These are phyloP conservation scores for Drosophila histrio DNA, from an alignment of 2,888 invertebrate genomes.

Conservation along the genomic window DNA sequence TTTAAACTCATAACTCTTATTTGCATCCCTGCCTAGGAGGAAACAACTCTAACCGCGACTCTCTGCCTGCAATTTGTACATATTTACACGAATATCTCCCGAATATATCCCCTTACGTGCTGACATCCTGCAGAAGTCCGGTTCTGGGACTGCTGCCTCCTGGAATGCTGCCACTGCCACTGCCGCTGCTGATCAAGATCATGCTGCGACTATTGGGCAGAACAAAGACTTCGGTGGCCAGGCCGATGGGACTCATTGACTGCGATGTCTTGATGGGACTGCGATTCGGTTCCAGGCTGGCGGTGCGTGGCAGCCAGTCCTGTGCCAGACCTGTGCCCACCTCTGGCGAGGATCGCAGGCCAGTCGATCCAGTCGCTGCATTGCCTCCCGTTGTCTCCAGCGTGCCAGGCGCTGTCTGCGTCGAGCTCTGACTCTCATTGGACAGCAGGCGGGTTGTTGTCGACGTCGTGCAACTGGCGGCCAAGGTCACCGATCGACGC, in stretches of 20 bases:
- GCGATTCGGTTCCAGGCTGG: slow-evolving; percentile 75
- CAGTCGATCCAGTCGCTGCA: not conserved
- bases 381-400: slow-evolving; percentile 36
- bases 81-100: not conserved
- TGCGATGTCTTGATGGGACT: slow-evolving; percentile 83
- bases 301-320: slow-evolving; percentile 71
- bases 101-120: slow-evolving; percentile 50
- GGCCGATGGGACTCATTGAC: slow-evolving; percentile 81
- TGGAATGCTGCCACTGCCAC: slow-evolving; percentile 6
- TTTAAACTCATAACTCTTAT: no score
- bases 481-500: slow-evolving; percentile 65
- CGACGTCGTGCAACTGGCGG: slow-evolving; percentile 47
- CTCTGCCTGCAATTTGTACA: slow-evolving; percentile 1
- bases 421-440: slow-evolving; percentile 63
- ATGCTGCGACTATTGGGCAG: slow-evolving; percentile 83
- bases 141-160: slow-evolving; percentile 51
- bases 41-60: not conserved
- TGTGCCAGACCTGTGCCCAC: slow-evolving; percentile 13
- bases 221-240: slow-evolving; percentile 73
- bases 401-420: slow-evolving; percentile 57
- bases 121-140: slow-evolving; percentile 73
- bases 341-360: not conserved
- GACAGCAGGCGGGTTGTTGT: slow-evolving; percentile 53
- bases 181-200: slow-evolving; percentile 75
- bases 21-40: not conserved